phyloP scores from a whole-genome alignment of 2,113 vertebrate genomes.

The Perccottus glenii region DNA sequence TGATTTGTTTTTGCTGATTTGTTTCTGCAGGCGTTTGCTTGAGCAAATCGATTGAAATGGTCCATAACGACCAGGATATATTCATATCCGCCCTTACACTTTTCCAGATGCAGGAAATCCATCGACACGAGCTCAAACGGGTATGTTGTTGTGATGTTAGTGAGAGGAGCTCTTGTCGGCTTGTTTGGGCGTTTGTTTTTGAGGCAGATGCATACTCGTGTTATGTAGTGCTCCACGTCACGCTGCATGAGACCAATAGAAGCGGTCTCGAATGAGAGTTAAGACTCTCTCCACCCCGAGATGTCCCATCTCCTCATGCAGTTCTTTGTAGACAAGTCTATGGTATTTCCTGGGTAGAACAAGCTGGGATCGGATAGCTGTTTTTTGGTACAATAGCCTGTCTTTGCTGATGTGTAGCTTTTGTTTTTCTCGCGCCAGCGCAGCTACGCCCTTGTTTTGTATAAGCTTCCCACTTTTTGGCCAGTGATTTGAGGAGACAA shows the following conservation, averaged over 20 bases:
- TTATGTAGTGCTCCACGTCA: constrained; percentile 1
- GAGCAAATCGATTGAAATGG: background rate
- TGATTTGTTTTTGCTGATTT: no score
- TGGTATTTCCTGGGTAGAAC: background rate
- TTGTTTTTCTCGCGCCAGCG: background rate
- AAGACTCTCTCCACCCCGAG: background rate
- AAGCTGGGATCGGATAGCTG: background rate
- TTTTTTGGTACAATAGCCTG: background rate
- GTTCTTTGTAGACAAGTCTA: background rate
- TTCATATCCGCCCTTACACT: constrained; percentile 6
- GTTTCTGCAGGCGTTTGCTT: constrained; percentile 1
- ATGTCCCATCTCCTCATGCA: constrained; percentile 11
- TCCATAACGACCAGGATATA: constrained; percentile 15
- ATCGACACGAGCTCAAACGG: constrained; percentile 12
- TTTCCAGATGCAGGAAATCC: constrained; percentile 16
- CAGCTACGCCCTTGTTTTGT: background rate
- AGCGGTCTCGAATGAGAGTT: background rate
- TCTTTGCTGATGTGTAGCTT: background rate
- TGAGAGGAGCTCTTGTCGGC: background rate
- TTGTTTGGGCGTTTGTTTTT: constrained; percentile 13
- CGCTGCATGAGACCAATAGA: constrained; percentile 4
- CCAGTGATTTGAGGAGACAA: constrained; percentile 3
- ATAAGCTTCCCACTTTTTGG: background rate
- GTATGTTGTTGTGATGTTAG: constrained; percentile 1
- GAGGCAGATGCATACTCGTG: constrained; percentile 1